Evolutionary conservation across 2,113 vertebrate genomes (phyloP).

Genomic region (Mustelus asterias): DNA sequence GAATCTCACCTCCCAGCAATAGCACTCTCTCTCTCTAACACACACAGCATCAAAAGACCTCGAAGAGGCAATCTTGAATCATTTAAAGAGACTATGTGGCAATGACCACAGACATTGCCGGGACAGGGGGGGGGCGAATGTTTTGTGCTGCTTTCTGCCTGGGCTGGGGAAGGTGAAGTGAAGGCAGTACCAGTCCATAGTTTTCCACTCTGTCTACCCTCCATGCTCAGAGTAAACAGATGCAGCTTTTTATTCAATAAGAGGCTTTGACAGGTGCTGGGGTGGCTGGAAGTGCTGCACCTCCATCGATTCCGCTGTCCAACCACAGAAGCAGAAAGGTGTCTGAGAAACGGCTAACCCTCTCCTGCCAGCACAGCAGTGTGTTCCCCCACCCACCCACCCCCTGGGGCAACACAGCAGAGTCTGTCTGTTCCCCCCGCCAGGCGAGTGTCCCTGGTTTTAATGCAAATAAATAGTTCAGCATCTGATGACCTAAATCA

Average conservation of each 20-base stretch:
- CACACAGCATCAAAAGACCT: not conserved
- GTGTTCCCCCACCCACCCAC: too few relatives aligned
- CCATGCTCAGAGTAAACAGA: not conserved
- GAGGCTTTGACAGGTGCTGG: not conserved
- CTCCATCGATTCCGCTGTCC: not conserved
- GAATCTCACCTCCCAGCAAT: not conserved
- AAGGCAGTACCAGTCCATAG: not conserved
- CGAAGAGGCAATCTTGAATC: too few relatives aligned
- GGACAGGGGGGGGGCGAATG: not conserved
- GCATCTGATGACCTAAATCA: not conserved
- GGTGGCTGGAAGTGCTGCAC: not conserved
- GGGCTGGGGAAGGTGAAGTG: not conserved
- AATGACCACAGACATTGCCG: too few relatives aligned
- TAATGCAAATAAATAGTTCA: too few relatives aligned
- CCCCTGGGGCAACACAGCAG: too few relatives aligned
- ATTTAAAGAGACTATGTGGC: too few relatives aligned
- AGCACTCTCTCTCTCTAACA: not conserved
- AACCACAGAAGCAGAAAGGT: not conserved
- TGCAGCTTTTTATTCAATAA: not conserved
- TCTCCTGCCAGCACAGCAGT: not conserved
- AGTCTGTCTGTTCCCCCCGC: too few relatives aligned
- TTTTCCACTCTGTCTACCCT: not conserved
- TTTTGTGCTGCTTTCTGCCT: too few relatives aligned
- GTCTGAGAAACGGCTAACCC: not conserved
- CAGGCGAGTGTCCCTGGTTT: not conserved